Percentiles rank a stretch among this genome's conserved stretches.
Conservation (phyloP, 1,140 invertebrate species). For the Acromyrmex charruanus region DNA sequence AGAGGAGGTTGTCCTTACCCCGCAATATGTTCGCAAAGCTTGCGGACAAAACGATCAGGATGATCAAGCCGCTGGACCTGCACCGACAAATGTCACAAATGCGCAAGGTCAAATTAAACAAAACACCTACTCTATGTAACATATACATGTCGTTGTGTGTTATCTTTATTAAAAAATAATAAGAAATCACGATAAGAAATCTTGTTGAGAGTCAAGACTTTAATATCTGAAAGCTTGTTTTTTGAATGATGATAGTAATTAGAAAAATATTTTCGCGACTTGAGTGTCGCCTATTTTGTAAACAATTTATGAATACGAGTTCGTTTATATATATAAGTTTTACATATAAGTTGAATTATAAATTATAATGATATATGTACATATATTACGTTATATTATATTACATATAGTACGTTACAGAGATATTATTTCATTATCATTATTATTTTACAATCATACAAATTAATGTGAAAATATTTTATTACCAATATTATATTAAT, state of each 20-base stretch:
- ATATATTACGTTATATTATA: background rate
- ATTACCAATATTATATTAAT: background rate
- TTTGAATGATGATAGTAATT: constrained; percentile 53
- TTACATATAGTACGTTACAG: background rate
- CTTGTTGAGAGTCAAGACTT: constrained; percentile 71
- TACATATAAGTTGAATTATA: background rate
- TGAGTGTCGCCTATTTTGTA: constrained; percentile 43
- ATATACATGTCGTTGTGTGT: constrained; percentile 76
- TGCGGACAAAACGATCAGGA: constrained; percentile 89
- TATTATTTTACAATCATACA: background rate
- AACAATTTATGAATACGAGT: constrained; percentile 29
- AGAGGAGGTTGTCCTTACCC: constrained; percentile 96
- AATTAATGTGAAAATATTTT: background rate
- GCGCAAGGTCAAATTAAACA: constrained; percentile 83
- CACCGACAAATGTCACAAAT: constrained; percentile 86
- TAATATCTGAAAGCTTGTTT: constrained; percentile 70
- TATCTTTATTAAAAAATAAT: constrained; percentile 78
- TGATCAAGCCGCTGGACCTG: constrained; percentile 87
- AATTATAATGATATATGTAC: background rate
- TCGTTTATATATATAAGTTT: background rate
- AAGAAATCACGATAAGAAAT: constrained; percentile 49
- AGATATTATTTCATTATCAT: constrained; percentile 29
- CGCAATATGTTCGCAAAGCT: constrained; percentile 93
- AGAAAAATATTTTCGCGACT: constrained; percentile 3
- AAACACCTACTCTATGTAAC: constrained; percentile 85